phyloP scores from a whole-genome alignment of 2,113 vertebrate species.

The Protobothrops flavoviridis region DNA sequence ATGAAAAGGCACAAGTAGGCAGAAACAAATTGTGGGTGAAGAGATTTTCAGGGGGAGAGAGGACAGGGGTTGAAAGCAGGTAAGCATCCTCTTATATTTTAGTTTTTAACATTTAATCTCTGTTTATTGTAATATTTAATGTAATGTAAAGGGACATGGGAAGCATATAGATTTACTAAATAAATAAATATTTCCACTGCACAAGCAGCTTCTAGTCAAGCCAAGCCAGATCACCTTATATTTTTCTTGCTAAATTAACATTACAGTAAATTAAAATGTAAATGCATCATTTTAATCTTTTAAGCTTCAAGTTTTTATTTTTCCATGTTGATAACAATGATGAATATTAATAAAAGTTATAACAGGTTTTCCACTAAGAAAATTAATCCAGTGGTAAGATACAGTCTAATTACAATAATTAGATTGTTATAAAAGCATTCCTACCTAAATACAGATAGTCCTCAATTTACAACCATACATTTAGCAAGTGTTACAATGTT shows the following conservation, averaged over 20 bases:
- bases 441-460: not conserved
- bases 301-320: not conserved
- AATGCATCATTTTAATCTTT: not conserved
- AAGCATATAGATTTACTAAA: not conserved
- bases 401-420: not conserved
- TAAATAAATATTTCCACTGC: not conserved
- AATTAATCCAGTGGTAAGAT: not conserved
- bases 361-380: not conserved
- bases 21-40: not conserved
- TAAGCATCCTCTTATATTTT: not conserved
- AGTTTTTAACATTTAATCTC: not conserved
- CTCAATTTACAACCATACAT: too few species aligned
- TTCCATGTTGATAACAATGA: not conserved
- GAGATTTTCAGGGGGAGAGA: not conserved
- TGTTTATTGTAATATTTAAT: not conserved
- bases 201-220: not conserved
- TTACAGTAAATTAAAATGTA: not conserved
- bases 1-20: not conserved
- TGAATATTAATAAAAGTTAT: not conserved
- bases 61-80: not conserved
- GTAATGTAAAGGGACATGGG: not conserved
- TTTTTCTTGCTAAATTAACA: not conserved
- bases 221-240: not conserved
- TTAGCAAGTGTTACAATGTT: not conserved
- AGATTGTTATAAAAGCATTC: not conserved